A percentile compares a stretch with the other conserved stretches of the same genome.
Evolutionary conservation across 37 sponge, comb jelly and placozoan genomes (phyloP).

Genomic region (Tethya wilhelma): DNA sequence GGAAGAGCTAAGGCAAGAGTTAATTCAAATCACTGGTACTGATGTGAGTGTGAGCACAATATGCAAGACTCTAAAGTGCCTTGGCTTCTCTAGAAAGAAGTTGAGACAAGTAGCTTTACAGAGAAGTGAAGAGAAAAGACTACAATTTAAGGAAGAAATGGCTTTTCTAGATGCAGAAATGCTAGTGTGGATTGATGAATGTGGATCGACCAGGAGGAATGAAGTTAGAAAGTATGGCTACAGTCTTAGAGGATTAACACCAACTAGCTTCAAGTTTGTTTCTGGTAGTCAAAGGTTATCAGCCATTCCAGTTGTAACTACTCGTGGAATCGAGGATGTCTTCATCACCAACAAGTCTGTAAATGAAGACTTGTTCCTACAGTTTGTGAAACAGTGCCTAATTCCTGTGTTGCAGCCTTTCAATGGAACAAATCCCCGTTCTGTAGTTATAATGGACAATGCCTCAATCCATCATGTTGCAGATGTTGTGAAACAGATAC

Average conservation of each 20-base stretch:
- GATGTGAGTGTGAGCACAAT: conserved; percentile 5
- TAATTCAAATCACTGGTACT: background rate
- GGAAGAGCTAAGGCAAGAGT: background rate
- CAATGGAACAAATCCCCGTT: conserved; percentile 10
- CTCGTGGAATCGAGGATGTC: conserved; percentile 22
- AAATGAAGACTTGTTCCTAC: conserved; percentile 3
- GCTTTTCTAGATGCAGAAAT: conserved; percentile 6
- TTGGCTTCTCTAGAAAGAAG: conserved; percentile 37
- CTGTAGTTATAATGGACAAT: conserved; percentile 41
- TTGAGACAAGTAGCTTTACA: background rate
- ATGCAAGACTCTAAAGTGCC: conserved; percentile 1
- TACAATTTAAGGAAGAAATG: conserved; percentile 34
- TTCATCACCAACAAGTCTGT: background rate
- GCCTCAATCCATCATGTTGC: too few species aligned
- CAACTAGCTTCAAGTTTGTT: background rate
- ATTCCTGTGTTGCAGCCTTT: conserved; percentile 27
- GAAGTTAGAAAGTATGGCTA: conserved; percentile 35
- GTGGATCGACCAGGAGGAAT: conserved; percentile 13
- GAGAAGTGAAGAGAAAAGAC: background rate
- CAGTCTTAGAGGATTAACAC: conserved; percentile 19
- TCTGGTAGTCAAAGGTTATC: conserved; percentile 11
- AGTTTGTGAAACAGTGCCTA: conserved; percentile 15
- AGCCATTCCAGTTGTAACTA: conserved; percentile 18
- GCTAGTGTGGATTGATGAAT: conserved; percentile 46
- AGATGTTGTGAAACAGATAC: background rate